Conservation (phyloP, 2,888 invertebrate species). For the Hydropsyche betteni region DNA sequence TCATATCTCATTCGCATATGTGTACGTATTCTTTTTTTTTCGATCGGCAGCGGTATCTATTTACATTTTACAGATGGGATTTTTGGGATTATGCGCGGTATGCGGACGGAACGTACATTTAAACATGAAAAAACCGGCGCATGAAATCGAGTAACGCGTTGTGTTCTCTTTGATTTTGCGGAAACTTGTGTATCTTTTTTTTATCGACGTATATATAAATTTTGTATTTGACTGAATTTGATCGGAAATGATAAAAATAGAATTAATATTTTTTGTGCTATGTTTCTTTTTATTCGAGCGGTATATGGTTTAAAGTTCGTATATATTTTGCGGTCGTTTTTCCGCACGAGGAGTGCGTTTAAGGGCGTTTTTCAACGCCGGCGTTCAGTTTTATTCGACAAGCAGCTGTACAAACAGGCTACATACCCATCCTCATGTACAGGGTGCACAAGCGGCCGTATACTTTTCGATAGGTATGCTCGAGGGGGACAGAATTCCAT, state of each 20-base stretch:
- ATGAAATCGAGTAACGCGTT: conserved; percentile 2
- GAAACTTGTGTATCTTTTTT: neutral
- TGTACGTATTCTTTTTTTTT: neutral
- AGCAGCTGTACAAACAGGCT: conserved; percentile 47
- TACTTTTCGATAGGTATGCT: neutral
- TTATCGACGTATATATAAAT: too few species aligned
- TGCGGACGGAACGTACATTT: neutral
- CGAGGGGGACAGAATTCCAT: conserved; percentile 38
- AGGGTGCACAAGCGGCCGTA: conserved; percentile 39
- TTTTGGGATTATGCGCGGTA: neutral
- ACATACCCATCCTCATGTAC: neutral
- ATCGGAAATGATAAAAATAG: too few species aligned
- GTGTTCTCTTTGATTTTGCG: conserved; percentile 2
- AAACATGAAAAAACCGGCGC: neutral
- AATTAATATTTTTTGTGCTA: too few species aligned
- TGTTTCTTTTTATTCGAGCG: too few species aligned
- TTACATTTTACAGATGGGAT: conserved; percentile 25
- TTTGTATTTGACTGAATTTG: too few species aligned
- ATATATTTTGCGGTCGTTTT: too few species aligned
- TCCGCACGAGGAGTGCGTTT: conserved; percentile 37
- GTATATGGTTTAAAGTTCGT: too few species aligned
- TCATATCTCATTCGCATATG: neutral
- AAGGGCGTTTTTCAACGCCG: conserved; percentile 33
- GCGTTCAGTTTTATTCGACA: conserved; percentile 47
- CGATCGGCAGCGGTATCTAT: conserved; percentile 3